Base-by-base conservation (phyloP, 2,797 vertebrate genomes). In the Aeoliscus strigatus region DNA sequence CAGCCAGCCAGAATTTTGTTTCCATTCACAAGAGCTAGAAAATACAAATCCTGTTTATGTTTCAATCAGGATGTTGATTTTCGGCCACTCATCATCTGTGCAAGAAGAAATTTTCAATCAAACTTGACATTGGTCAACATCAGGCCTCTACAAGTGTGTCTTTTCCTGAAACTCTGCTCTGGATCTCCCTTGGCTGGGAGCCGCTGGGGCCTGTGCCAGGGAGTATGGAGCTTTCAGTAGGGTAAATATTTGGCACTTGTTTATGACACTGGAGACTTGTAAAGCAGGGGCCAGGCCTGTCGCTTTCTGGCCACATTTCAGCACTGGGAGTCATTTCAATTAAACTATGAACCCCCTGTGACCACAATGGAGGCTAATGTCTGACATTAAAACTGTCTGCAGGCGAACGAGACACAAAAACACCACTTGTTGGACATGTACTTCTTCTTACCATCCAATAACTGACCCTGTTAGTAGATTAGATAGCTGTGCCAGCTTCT, bases 231-330 rank as follows among this genome's bases (percentile, higher is more conserved):
- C 52, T 47, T 12, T 56, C 53, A 62, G 48, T 51, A 46, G 67
- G 64, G 39, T 66, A 51, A 73, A 80, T 63, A 50, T 43, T 64
- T 77, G 79, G 73, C 69, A 61, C 58, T 53, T 77, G 74, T 85
- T 76, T 73, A 69, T 73, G 73, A 77, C 62, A 77, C 57, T 6
- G 52, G 48, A 66, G 51, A 67, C 42, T 46, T 49, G 41, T 43
- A 39, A 55, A 41, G 44, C 30, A 14, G 26, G 4, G 32, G 24
- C 27, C 26, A 36, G 24, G 30, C 37, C 28, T 31, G 30, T 39
- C 34, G 9, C n/a, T 48, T 33, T 63, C 47, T 62, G 33, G 39
- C 27, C 12, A 13, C 23, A 14, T 32, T 42, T 66, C 36, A 63
- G 55, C 43, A 25, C 39, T 25, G 7, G 28, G 40, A 64, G 72